These are phyloP conservation scores for Tichodroma muraria DNA, from an alignment of 2,113 vertebrate genomes.

Conservation along the genomic window DNA sequence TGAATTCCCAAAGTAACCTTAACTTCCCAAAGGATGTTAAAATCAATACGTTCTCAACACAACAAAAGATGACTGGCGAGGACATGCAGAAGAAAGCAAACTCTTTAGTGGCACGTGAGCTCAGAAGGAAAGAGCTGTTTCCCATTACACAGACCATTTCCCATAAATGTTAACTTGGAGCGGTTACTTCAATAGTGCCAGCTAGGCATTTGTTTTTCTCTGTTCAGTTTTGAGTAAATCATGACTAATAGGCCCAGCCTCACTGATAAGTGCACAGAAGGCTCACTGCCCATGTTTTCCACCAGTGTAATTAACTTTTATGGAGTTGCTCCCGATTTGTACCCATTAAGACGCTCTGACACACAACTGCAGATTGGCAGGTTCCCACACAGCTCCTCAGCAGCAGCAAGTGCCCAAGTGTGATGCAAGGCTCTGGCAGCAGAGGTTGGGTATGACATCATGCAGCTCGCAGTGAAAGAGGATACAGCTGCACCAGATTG, in stretches of 20 bases:
- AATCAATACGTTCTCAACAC: neutral
- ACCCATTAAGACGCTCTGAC: neutral
- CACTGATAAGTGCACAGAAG: neutral
- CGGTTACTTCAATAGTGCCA: neutral
- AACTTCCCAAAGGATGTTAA: neutral
- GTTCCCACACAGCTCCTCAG: neutral
- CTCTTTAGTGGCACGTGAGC: neutral
- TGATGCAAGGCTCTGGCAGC: neutral
- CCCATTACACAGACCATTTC: constrained; percentile 1
- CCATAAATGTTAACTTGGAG: neutral
- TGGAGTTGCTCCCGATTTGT: neutral
- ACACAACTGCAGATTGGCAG: neutral
- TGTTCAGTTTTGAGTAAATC: neutral
- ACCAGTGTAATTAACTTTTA: neutral
- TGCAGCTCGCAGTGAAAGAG: neutral
- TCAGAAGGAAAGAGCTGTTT: constrained; percentile 1
- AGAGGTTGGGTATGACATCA: neutral
- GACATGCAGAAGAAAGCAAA: neutral
- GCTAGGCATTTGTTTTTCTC: neutral
- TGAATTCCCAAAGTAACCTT: neutral
- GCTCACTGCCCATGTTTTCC: neutral
- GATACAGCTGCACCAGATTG: neutral
- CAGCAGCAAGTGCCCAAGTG: neutral
- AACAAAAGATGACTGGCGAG: neutral
- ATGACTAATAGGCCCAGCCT: neutral